Evolutionary conservation across 2,888 invertebrate species (phyloP).

Genomic region (Orthosia cruda): DNA sequence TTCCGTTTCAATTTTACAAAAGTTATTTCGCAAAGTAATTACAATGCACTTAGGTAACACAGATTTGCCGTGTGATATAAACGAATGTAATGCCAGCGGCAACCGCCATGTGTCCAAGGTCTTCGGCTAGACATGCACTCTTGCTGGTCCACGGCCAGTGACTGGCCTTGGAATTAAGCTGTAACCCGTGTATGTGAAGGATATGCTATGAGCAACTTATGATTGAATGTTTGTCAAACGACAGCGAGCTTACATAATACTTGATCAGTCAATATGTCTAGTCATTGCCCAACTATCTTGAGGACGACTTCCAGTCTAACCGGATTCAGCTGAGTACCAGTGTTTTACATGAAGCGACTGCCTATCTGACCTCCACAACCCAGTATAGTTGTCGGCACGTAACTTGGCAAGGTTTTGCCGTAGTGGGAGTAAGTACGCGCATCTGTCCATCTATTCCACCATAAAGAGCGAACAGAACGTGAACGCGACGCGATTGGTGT

Average conservation of each 20-base stretch:
- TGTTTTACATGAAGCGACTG: too few species aligned
- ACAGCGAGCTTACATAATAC: background rate
- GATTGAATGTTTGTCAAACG: background rate
- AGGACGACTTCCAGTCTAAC: too few species aligned
- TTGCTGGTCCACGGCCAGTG: conserved; percentile 29
- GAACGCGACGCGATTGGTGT: too few species aligned
- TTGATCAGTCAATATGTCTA: too few species aligned
- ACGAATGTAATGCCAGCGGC: conserved; percentile 35
- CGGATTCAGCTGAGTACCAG: too few species aligned
- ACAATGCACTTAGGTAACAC: conserved; percentile 37
- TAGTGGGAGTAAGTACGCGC: too few species aligned
- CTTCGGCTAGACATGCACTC: conserved; percentile 45
- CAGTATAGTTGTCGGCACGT: too few species aligned
- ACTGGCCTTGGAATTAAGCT: conserved; percentile 39
- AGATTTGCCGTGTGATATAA: conserved; percentile 55
- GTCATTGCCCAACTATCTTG: too few species aligned
- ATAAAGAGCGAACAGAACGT: too few species aligned
- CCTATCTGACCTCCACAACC: too few species aligned
- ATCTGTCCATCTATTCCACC: too few species aligned
- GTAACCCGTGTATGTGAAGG: conserved; percentile 12
- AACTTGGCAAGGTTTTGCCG: too few species aligned
- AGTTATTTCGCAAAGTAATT: background rate
- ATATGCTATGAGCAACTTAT: conserved; percentile 2
- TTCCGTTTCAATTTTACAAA: conserved; percentile 8
- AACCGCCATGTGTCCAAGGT: conserved; percentile 43